phyloP scores from a whole-genome alignment of 2,797 vertebrate species.

The Peromyscus melanophrys region DNA sequence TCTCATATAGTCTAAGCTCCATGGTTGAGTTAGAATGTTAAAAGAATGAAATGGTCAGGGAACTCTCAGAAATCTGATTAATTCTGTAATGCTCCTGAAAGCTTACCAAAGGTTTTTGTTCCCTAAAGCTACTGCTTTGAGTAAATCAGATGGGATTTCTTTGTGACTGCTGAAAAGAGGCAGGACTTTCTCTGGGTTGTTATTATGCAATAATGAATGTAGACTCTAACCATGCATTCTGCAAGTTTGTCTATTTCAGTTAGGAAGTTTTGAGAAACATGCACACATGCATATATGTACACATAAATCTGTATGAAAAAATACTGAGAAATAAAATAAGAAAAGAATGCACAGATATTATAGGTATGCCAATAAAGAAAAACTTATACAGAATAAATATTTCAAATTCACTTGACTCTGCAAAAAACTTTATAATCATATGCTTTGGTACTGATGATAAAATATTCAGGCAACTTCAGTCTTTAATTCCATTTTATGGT shows the following conservation, averaged over 20 bases:
- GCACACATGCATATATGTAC: not conserved
- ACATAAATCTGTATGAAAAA: not conserved
- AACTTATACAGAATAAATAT: not conserved
- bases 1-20: slow-evolving; percentile 61
- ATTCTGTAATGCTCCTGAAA: slow-evolving; percentile 63
- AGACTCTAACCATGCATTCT: not conserved
- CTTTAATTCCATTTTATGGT: not conserved
- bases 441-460: not conserved
- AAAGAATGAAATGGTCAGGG: slow-evolving; percentile 67
- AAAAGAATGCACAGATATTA: not conserved
- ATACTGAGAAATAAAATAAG: not conserved
- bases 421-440: not conserved
- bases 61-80: slow-evolving; percentile 73
- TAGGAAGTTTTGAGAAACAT: not conserved
- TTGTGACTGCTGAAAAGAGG: slow-evolving; percentile 44
- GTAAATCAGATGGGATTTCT: slow-evolving; percentile 61
- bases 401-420: not conserved
- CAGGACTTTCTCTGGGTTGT: slow-evolving; percentile 20
- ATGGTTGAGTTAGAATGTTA: slow-evolving; percentile 69
- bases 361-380: not conserved
- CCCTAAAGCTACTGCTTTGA: slow-evolving; percentile 66
- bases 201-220: slow-evolving; percentile 48
- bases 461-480: not conserved
- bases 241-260: not conserved
- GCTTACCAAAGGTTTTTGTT: slow-evolving; percentile 69